Base-by-base conservation (phyloP, 2,113 vertebrate species). In the Indicator indicator region DNA sequence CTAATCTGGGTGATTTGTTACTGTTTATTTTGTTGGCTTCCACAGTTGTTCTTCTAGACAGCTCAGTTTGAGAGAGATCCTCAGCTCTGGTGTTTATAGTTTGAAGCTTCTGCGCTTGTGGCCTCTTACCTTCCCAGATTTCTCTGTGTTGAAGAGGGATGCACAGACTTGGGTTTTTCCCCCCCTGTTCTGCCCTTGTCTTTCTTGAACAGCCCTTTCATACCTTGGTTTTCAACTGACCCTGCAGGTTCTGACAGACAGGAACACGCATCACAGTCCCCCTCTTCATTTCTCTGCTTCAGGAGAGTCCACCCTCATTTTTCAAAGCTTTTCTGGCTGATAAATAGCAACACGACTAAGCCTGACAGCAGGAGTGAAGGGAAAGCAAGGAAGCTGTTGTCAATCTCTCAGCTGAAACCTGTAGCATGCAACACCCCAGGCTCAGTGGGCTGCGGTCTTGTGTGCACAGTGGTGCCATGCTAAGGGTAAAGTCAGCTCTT, bases 391-490 rank as follows among this genome's bases (percentile, higher is more conserved):
- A 46, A 59, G 55, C 64, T 72, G 40, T 60, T 73, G 33, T 11
- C 5, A 7, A 23, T 60, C n/a, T 62, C 17, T n/a, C 15, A 40
- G 72, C 65, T 77, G 52, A 87, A 65, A 12, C 36, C 23, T 40
- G 30, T 64, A 13, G 20, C 1, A 1, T 16, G 24, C 48, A 50
- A 13, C 24, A 18, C 44, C 16, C 19, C 0, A 1, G 23, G 16
- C 59, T 72, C 16, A 2, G 4, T 0, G 1, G 26, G 11, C 52
- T 62, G 38, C 26, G 6, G 56, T 60, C 7, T 2, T 16, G 33
- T 0, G 4, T 38, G 33, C 1, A 0, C 59, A 12, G 46, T 15
- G 54, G 28, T 77, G 46, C 24, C 3, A 1, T 20, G 30, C 7
- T 20, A 42, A 52, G 33, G 33, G 42, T 33, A 58, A 58, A 69